Base-by-base conservation (phyloP, 2,797 vertebrate species). In the Rousettus madagascariensis region DNA sequence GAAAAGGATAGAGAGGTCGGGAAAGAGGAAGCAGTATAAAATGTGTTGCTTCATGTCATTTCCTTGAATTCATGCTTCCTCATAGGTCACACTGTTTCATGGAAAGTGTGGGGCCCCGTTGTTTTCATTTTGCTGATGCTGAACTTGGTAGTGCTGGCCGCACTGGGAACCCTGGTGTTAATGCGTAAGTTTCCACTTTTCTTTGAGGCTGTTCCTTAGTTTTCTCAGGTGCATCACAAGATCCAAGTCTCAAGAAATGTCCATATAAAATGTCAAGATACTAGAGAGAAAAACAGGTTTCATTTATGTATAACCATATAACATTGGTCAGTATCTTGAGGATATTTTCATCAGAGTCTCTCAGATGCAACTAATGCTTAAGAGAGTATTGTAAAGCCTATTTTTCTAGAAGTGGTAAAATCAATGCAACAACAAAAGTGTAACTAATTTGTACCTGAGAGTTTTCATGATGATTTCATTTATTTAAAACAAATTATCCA, bases 111-210 rank as follows among this genome's bases (percentile, higher is more conserved):
- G 77, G 16, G 11, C 5, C 5, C 38, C 30, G 24, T 86, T 24
- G n/a, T 46, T 83, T 63, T 55, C 38, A 38, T 83, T 63, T 87
- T 71, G 0, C 46, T 91, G 3, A 1, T 20, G 36, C 4, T 91
- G n/a, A 82, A 96, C 26, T 28, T 96, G 24, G 3, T 49, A 6
- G 6, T 91, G 36, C 43, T 96, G 87, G n/a, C 88, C 94, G 87
- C 61, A 13, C 33, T 91, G 46, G 77, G 36, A 53, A 26, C 16
- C 43, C 63, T 91, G 43, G 36, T 59, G 6, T 10, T 91, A 7
- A 83, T 46, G 53, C 7, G 92, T 94, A 91, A 91, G 95, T 94
- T 55, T 71, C 53, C 8, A 26, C 36, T 82, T 61, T 86, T n/a
- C 38, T 75, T 69, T 65, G 43, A 77, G 8, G 12, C 33, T 28